These are phyloP conservation scores for Selene dorsalis DNA, from an alignment of 2,797 vertebrate genomes.

Conservation along the genomic window DNA sequence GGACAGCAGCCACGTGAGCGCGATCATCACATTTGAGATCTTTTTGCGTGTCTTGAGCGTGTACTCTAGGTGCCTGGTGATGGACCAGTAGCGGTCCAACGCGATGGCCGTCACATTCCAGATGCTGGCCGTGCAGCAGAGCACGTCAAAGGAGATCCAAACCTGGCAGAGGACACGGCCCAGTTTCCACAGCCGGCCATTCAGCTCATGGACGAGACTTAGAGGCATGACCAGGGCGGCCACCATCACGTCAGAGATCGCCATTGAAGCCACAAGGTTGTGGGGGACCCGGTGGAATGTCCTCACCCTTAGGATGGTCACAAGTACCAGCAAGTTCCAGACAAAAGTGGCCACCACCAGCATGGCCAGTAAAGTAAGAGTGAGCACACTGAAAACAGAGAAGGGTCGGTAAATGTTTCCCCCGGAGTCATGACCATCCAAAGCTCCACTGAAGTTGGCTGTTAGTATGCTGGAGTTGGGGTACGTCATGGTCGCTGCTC, in stretches of 20 bases:
- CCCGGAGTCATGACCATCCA: constrained; percentile 76
- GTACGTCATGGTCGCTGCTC: constrained; percentile 78
- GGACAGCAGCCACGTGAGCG: constrained; percentile 93
- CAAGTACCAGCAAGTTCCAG: constrained; percentile 95
- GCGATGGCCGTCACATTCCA: constrained; percentile 98
- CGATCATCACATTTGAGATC: constrained; percentile 95
- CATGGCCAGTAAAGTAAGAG: constrained; percentile 90
- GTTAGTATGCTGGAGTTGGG: constrained; percentile 76
- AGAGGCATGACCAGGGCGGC: constrained; percentile 96
- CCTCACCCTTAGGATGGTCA: constrained; percentile 94
- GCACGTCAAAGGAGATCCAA: constrained; percentile 95
- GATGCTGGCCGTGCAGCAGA: constrained; percentile 99
- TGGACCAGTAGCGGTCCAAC: constrained; percentile 98
- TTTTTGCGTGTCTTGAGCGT: constrained; percentile 90
- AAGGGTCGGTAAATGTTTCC: constrained; percentile 80
- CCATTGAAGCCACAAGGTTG: constrained; percentile 98
- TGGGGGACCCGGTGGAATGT: constrained; percentile 96
- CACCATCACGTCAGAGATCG: constrained; percentile 95
- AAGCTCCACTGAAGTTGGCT: constrained; percentile 71
- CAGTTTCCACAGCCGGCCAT: constrained; percentile 91
- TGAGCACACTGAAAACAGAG: constrained; percentile 90
- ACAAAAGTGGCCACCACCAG: constrained; percentile 93
- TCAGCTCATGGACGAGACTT: constrained; percentile 92
- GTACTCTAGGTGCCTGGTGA: constrained; percentile 95
- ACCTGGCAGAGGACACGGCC: constrained; percentile 93